Evolutionary conservation across 2,888 invertebrate species (phyloP).

Genomic region (Limnephilus lunatus): DNA sequence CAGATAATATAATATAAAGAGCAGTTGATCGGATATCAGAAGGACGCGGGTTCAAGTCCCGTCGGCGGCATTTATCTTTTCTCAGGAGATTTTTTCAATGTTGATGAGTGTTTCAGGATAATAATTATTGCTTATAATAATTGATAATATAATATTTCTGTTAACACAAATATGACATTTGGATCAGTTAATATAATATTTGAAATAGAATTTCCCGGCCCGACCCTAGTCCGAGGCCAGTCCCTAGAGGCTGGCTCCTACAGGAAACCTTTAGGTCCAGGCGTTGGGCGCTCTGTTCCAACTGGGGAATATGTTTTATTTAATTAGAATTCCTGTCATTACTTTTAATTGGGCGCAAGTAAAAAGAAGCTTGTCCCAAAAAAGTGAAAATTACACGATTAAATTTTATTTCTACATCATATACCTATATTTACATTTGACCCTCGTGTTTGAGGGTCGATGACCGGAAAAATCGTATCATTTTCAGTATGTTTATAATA

Average conservation of each 20-base stretch:
- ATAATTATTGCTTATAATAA: too few species aligned
- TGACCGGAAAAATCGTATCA: background rate
- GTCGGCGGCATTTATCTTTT: too few species aligned
- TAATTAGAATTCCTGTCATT: slow-evolving; percentile 39
- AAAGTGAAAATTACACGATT: background rate
- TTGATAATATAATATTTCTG: background rate
- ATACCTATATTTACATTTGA: background rate
- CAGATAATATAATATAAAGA: background rate
- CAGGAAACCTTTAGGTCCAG: background rate
- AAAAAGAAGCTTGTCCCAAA: background rate
- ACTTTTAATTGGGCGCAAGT: slow-evolving; percentile 6
- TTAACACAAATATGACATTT: background rate
- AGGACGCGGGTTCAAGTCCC: too few species aligned
- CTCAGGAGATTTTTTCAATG: too few species aligned
- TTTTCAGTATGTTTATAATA: background rate
- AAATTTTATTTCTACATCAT: too few species aligned
- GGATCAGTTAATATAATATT: background rate
- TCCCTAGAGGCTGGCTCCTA: background rate
- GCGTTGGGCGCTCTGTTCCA: background rate
- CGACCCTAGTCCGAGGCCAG: background rate
- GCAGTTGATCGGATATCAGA: too few species aligned
- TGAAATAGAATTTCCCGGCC: background rate
- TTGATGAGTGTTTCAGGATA: too few species aligned
- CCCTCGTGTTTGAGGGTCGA: background rate
- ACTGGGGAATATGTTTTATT: slow-evolving; percentile 26